phyloP scores from a whole-genome alignment of 2,113 vertebrate genomes.

The Rhinoderma darwinii region DNA sequence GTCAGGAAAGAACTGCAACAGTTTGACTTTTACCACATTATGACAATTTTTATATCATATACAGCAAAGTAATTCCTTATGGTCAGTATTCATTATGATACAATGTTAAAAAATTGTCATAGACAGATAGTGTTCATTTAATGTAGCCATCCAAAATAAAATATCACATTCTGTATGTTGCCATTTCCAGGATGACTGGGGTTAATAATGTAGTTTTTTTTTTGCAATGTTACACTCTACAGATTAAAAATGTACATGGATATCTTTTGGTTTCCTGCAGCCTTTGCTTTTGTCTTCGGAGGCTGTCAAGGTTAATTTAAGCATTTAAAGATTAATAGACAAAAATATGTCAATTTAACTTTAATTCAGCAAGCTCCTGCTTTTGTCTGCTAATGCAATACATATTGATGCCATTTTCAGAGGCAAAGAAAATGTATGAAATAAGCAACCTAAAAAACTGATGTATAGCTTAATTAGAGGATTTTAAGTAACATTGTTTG shows the following conservation, averaged over 20 bases:
- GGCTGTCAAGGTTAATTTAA: constrained; percentile 61
- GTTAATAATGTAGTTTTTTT: neutral
- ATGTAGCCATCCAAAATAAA: neutral
- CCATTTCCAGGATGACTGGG: neutral
- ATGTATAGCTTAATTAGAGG: constrained; percentile 19
- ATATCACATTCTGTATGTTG: neutral
- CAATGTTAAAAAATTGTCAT: neutral
- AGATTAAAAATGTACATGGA: constrained; percentile 35
- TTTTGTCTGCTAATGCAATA: constrained; percentile 41
- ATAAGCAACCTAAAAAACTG: constrained; percentile 37
- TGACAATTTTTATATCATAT: neutral
- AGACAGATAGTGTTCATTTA: neutral
- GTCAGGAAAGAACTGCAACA: constrained; percentile 22
- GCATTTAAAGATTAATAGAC: constrained; percentile 58
- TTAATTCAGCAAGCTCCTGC: constrained; percentile 58
- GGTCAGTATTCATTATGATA: neutral
- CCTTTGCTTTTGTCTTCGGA: constrained; percentile 57
- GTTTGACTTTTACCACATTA: constrained; percentile 6
- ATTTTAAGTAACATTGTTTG: constrained; percentile 52
- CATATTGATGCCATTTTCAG: constrained; percentile 58
- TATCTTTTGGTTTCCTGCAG: constrained; percentile 56
- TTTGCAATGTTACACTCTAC: neutral
- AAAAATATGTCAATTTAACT: constrained; percentile 61
- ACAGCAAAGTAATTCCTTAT: neutral
- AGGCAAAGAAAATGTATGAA: constrained; percentile 59